These are phyloP conservation scores for Acanthurus lineatus DNA, from an alignment of 2,797 vertebrate species.

Conservation along the genomic window DNA sequence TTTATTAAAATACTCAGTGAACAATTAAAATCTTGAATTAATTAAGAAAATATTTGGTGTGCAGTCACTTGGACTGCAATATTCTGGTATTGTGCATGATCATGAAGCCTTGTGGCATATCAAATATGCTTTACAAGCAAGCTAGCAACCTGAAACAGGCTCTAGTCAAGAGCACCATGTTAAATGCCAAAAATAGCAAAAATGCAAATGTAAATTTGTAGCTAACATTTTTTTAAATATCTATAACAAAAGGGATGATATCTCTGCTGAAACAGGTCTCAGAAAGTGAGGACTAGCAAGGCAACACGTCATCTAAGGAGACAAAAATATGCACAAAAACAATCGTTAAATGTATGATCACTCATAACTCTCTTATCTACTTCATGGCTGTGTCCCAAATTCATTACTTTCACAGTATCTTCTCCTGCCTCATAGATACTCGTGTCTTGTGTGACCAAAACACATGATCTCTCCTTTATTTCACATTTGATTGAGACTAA, in stretches of 20 bases:
- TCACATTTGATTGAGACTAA: no score
- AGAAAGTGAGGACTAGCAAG: not conserved
- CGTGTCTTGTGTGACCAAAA: not conserved
- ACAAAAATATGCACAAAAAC: conserved; percentile 11
- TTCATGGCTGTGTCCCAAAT: conserved; percentile 54
- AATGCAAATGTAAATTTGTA: not conserved
- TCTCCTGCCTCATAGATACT: not conserved
- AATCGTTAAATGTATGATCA: not conserved
- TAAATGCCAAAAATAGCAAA: not conserved
- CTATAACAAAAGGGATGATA: not conserved
- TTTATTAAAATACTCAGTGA: conserved; percentile 21
- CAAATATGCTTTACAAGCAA: not conserved
- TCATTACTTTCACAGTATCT: not conserved
- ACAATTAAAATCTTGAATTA: not conserved
- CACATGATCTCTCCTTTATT: not conserved
- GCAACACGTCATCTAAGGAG: not conserved
- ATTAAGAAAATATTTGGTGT: not conserved
- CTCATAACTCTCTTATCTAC: not conserved
- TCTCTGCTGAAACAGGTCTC: not conserved
- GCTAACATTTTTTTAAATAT: not conserved
- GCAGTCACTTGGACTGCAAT: not conserved
- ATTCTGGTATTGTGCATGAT: not conserved
- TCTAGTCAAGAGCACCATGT: not conserved
- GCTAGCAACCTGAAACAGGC: not conserved
- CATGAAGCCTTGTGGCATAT: not conserved